Conservation (phyloP, 2,797 vertebrate species). For the Gadopsis marmoratus region DNA sequence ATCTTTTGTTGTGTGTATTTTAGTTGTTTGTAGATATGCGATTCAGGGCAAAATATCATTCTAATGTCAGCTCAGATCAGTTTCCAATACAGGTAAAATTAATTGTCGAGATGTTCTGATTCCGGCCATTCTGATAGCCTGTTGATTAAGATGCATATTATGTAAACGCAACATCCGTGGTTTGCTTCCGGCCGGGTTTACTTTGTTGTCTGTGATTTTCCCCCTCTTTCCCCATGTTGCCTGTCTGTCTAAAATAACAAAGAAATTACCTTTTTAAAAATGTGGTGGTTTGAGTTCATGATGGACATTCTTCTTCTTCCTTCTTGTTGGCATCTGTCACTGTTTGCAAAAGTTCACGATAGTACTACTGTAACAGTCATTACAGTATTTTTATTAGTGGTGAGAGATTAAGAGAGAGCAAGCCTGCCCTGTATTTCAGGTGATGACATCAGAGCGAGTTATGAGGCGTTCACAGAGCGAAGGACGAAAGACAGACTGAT, state of each 20-base stretch:
- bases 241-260: neutral
- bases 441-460: constrained; percentile 33
- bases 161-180: neutral
- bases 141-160: neutral
- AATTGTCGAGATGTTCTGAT: neutral
- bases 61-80: neutral
- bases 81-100: neutral
- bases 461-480: constrained; percentile 25
- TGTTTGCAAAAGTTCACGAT: neutral
- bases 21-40: neutral
- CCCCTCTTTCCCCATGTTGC: neutral
- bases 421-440: constrained; percentile 20
- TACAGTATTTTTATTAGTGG: neutral
- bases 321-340: neutral
- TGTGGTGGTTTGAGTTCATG: neutral
- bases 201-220: neutral
- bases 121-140: neutral
- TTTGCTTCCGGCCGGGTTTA: fast-evolving
- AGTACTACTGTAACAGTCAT: neutral
- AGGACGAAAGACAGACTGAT: constrained; percentile 56
- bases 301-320: neutral
- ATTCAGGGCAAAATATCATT: neutral
- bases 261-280: neutral
- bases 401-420: constrained; percentile 1
- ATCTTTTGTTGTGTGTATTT: neutral